These are phyloP conservation scores for Vicugna pacos DNA, from an alignment of 2,113 vertebrate species.

Conservation along the genomic window DNA sequence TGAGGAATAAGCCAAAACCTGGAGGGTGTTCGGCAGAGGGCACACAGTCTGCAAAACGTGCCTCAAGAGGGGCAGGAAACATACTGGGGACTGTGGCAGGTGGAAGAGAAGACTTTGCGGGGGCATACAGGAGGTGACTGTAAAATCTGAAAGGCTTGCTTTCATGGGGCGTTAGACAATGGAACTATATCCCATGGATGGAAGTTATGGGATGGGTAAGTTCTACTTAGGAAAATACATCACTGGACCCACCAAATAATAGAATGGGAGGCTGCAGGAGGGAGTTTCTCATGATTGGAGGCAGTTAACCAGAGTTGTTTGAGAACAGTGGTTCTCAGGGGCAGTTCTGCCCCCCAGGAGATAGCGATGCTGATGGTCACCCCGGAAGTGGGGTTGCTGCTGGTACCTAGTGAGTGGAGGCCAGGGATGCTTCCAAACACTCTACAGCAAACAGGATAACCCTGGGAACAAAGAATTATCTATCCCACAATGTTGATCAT, in stretches of 20 bases:
- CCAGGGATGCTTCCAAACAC: not conserved
- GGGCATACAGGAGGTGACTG: not conserved
- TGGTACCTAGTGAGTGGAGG: not conserved
- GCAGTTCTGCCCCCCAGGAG: no score
- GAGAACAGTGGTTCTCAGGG: not conserved
- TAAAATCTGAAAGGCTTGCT: not conserved
- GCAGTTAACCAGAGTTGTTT: not conserved
- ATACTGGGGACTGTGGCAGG: not conserved
- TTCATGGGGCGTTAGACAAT: not conserved
- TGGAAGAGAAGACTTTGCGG: not conserved
- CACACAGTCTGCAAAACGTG: not conserved
- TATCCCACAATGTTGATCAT: not conserved
- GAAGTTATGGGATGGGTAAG: not conserved
- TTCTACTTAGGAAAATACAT: not conserved
- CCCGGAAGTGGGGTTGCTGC: not conserved
- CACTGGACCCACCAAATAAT: not conserved
- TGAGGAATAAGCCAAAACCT: not conserved
- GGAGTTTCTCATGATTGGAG: not conserved
- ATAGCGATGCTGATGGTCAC: not conserved
- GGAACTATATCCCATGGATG: not conserved
- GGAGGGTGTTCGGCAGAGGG: constrained; percentile 37
- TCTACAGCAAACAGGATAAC: no score
- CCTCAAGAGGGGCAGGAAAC: not conserved
- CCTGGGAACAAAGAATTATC: not conserved
- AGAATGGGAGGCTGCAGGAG: not conserved